Conservation (phyloP, 2,797 vertebrate genomes). For the Myotis planiceps region DNA sequence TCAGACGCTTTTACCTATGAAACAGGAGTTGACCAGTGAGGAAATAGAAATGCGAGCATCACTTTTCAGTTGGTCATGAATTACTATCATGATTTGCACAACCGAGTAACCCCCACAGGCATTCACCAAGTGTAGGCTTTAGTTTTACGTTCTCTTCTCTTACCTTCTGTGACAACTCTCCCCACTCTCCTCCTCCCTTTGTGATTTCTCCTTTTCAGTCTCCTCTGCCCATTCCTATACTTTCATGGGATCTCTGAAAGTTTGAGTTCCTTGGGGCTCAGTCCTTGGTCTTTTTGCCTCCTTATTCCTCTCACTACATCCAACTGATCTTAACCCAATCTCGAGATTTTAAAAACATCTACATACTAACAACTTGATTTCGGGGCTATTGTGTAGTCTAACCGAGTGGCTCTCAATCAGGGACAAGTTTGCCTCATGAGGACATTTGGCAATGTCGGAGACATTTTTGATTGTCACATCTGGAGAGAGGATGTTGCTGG, state of each 20-base stretch:
- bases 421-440: neutral
- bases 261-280: neutral
- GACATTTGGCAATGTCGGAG: neutral
- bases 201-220: neutral
- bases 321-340: neutral
- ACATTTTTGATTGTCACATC: neutral
- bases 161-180: neutral
- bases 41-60: accelerated
- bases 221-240: neutral
- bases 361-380: neutral
- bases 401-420: neutral
- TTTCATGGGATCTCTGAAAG: neutral
- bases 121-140: neutral
- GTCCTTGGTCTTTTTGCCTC: neutral
- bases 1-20: slow-evolving; percentile 93
- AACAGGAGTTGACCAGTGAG: neutral
- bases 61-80: neutral
- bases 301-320: neutral
- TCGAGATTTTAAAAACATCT: neutral
- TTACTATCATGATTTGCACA: neutral
- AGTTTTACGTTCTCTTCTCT: neutral
- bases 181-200: neutral
- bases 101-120: neutral
- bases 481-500: neutral
- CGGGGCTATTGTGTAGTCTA: neutral